phyloP scores from a whole-genome alignment of 2,797 vertebrate species.

The Gadopsis marmoratus region DNA sequence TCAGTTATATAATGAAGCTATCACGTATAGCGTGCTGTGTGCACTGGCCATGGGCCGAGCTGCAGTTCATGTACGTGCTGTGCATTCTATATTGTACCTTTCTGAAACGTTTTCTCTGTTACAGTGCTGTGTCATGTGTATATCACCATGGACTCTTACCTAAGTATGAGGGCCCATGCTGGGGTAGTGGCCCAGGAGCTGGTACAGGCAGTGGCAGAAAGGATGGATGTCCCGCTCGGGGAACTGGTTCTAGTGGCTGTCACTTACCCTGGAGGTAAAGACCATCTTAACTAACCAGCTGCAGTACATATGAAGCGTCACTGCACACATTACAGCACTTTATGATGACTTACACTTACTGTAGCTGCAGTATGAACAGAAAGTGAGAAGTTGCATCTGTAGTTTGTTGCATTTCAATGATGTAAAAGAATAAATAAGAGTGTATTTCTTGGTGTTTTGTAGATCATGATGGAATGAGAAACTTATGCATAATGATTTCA shows the following conservation, averaged over 20 bases:
- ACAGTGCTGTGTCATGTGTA: conserved; percentile 94
- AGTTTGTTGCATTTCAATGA: not conserved
- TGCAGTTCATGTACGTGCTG: not conserved
- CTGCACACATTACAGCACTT: not conserved
- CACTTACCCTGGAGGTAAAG: conserved; percentile 91
- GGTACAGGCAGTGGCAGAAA: conserved; percentile 90
- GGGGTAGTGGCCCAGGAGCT: conserved; percentile 90
- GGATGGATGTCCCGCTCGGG: conserved; percentile 89
- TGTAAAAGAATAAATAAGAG: not conserved
- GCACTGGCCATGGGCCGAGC: not conserved
- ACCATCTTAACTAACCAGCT: not conserved
- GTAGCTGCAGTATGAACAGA: not conserved
- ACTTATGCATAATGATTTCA: not conserved
- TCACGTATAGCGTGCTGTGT: not conserved
- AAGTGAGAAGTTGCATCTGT: not conserved
- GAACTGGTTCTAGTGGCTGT: conserved; percentile 90
- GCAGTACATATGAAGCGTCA: not conserved
- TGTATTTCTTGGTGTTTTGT: not conserved
- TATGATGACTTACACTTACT: not conserved
- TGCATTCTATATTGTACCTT: not conserved
- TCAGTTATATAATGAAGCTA: not conserved
- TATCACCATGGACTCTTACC: conserved; percentile 92
- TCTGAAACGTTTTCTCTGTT: conserved; percentile 53
- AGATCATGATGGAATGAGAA: not conserved
- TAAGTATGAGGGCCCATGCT: conserved; percentile 90